Conservation (phyloP, 2,888 invertebrate genomes). For the Sialis lutaria region DNA sequence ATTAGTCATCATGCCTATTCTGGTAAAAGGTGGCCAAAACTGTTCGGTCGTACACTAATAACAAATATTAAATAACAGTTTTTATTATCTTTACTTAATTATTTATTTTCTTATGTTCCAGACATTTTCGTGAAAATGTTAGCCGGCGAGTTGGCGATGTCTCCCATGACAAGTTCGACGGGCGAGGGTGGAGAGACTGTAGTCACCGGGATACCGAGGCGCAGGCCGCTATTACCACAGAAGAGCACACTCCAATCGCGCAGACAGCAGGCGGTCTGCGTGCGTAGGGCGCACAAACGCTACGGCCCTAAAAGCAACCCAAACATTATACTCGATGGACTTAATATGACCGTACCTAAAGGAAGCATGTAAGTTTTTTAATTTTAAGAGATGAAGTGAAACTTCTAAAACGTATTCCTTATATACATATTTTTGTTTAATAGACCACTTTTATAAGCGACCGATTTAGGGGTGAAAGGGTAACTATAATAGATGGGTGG, state of each 20-base stretch:
- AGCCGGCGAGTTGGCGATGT: conserved; percentile 2
- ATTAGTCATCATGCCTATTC: too few species aligned
- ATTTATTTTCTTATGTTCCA: too few species aligned
- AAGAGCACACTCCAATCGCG: conserved; percentile 52
- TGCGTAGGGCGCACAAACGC: conserved; percentile 65
- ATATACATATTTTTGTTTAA: not conserved
- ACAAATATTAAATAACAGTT: too few species aligned
- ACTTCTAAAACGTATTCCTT: not conserved
- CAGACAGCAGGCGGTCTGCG: conserved; percentile 68
- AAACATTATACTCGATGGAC: conserved; percentile 65
- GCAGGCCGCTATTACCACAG: conserved; percentile 40
- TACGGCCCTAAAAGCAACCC: conserved; percentile 68
- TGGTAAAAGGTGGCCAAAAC: too few species aligned
- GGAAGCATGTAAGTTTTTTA: conserved; percentile 79
- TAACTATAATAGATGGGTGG: too few species aligned
- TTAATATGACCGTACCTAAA: conserved; percentile 85
- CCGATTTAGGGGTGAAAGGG: too few species aligned
- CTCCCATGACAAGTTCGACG: conserved; percentile 2
- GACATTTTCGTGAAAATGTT: not conserved
- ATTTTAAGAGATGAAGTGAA: too few species aligned
- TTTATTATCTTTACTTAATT: too few species aligned
- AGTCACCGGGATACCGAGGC: conserved; percentile 15
- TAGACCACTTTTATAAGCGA: too few species aligned
- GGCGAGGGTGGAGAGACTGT: conserved; percentile 1
- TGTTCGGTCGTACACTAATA: too few species aligned